phyloP scores from a whole-genome alignment of 2,113 vertebrate genomes.

The Eidolon helvum region DNA sequence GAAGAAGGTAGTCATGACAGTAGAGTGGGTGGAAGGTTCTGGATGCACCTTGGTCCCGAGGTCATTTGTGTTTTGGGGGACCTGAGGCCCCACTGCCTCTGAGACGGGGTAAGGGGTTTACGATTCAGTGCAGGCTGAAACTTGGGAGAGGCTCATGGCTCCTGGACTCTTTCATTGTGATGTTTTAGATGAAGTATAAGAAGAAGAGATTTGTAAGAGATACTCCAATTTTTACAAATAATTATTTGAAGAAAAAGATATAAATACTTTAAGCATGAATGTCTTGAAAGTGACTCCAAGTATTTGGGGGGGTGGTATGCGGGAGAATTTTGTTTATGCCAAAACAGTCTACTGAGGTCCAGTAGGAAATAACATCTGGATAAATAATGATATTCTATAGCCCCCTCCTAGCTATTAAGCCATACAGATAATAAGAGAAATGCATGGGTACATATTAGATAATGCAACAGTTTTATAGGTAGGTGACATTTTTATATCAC shows the following conservation, averaged over 20 bases:
- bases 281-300: not conserved
- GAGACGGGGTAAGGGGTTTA: not conserved
- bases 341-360: not conserved
- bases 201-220: not conserved
- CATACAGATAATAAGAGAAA: not conserved
- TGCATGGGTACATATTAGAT: not conserved
- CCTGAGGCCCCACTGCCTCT: not conserved
- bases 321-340: not conserved
- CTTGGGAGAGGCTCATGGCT: not conserved
- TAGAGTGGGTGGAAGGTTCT: not conserved
- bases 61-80: not conserved
- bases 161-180: not conserved
- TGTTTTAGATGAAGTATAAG: not conserved
- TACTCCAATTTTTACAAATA: not conserved
- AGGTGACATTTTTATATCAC: not conserved
- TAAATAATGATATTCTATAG: not conserved
- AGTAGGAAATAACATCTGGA: not conserved
- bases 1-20: not conserved
- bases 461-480: not conserved
- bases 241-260: not conserved
- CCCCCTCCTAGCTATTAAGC: not conserved
- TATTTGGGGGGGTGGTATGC: rapidly evolving
- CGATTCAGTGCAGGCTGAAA: not conserved
- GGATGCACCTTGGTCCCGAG: not conserved
- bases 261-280: not conserved